These are phyloP conservation scores for Bradypodion ventrale DNA, from an alignment of 2,797 vertebrate species.

Conservation along the genomic window DNA sequence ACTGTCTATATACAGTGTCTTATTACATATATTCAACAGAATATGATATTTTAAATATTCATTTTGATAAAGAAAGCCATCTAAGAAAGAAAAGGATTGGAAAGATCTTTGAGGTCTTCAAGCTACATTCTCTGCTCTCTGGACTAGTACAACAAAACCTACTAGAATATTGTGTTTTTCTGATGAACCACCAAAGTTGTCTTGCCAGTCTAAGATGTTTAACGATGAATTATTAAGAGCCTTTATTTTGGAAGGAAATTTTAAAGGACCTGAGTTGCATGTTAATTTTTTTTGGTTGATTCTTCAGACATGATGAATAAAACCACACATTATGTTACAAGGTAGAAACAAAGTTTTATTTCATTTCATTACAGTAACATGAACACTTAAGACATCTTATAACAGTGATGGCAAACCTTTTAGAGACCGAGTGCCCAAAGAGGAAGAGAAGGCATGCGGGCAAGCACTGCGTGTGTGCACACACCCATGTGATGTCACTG, in stretches of 20 bases:
- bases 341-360: neutral
- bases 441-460: too few relatives aligned
- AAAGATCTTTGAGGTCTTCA: neutral
- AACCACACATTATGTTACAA: neutral
- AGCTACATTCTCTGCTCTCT: neutral
- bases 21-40: neutral
- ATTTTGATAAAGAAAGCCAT: neutral
- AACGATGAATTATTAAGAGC: neutral
- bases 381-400: neutral
- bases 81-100: neutral
- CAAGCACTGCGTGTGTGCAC: too few relatives aligned
- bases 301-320: neutral
- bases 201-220: neutral
- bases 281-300: neutral
- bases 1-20: too few relatives aligned
- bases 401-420: too few relatives aligned
- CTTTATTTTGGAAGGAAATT: neutral
- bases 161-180: neutral
- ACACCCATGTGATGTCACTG: too few relatives aligned
- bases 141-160: neutral
- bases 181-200: neutral
- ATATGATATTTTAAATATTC: neutral
- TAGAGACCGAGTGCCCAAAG: too few relatives aligned
- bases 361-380: neutral
- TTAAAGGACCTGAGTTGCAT: neutral